Evolutionary conservation across 2,888 invertebrate genomes (phyloP), one percentile per base, ranked within the genome.

Genomic region (Aleiodes leptofemur): DNA sequence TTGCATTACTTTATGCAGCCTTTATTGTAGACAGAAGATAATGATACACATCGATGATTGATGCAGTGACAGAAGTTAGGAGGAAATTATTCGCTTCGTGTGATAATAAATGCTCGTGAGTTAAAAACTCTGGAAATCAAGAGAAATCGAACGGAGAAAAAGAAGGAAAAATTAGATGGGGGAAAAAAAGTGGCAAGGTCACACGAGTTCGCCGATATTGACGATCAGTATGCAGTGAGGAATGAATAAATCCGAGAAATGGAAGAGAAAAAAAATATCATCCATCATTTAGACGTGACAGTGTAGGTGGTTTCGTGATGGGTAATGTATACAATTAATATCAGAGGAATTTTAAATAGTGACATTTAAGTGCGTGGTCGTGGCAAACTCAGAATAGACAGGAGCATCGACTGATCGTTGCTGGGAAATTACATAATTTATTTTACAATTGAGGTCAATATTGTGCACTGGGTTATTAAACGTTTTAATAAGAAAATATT

Each of bases 401-500:
- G 70, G 70, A 70, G 8, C 55, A 69, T 73, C 53, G 11, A 56
- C 61, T 31, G 55, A 61, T 66, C 74, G 78, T 57, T 51, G 69
- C 74, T 16, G 50, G 11, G 38, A 74, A 78, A 81, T 83, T 83
- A 80, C 83, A 82, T 82, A 83, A 83, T 82, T 81, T 79, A 76
- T 81, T 82, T 81, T 79, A 72, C 79, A 76, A 83, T 83, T 80
- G 83, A 76, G 83, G 83, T 79, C 83, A 81, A 82, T 80, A 61
- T 81, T 80, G 79, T 80, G 80, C 78, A 79, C 74, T 69, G 43
- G 16, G 23, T 48, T 43, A 64, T 64, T 64, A 64, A 64, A 48
- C 14, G 64, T 14, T 48, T 23, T 11, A 4, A 64, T 64, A 16
- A 9, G 14, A 14, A 16, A 34, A 14, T 34, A 43, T 14, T 64